phyloP scores from a whole-genome alignment of 2,888 invertebrate genomes.

The Siphonodentalium dalli region DNA sequence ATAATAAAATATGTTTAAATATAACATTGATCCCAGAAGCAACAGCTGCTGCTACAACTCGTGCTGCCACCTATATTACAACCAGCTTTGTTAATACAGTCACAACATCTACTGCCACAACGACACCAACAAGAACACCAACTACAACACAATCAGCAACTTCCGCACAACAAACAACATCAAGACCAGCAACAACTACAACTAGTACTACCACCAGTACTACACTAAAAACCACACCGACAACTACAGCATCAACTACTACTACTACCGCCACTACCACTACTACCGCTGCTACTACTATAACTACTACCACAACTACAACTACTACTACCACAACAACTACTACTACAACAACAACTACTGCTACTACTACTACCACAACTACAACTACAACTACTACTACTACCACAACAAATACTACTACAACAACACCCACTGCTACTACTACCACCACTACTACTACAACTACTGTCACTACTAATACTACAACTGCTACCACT shows the following conservation, averaged over 20 bases:
- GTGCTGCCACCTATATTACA: not conserved
- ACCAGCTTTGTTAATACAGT: not conserved
- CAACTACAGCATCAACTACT: not conserved
- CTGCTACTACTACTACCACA: not conserved
- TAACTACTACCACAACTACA: not conserved
- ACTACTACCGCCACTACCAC: not conserved
- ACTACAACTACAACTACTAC: not conserved
- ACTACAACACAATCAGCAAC: not conserved
- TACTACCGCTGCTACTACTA: not conserved
- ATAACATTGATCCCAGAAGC: no score
- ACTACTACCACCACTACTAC: not conserved
- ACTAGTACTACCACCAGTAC: not conserved
- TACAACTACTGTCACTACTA: not conserved
- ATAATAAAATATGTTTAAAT: no score
- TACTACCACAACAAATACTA: not conserved
- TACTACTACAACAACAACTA: not conserved
- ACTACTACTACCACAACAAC: not conserved
- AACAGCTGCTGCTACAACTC: not conserved
- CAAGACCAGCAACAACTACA: not conserved
- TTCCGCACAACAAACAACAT: not conserved
- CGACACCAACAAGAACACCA: not conserved
- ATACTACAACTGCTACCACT: not conserved
- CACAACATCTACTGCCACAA: not conserved
- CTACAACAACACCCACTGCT: not conserved
- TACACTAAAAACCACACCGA: not conserved